A percentile compares a stretch with the other conserved stretches of the same genome.
Evolutionary conservation across 2,888 invertebrate species (phyloP).

Genomic region (Scaptomyza parva): DNA sequence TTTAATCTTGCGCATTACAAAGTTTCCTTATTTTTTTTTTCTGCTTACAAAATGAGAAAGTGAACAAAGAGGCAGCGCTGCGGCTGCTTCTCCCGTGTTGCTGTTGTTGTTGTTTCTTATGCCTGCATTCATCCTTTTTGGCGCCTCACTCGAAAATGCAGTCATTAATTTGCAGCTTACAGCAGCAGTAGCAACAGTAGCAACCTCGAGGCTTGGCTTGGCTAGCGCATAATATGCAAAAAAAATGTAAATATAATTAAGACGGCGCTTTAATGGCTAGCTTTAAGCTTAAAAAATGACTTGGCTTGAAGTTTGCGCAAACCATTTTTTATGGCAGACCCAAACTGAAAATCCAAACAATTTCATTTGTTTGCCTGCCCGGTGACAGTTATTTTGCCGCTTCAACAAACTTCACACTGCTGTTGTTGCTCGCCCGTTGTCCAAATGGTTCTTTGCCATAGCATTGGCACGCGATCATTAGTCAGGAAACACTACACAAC

Average conservation of each 20-base stretch:
- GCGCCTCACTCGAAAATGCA: constrained; percentile 65
- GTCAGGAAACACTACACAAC: constrained; percentile 49
- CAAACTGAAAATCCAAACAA: constrained; percentile 37
- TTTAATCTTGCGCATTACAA: constrained; percentile 75
- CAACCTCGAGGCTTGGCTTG: constrained; percentile 14
- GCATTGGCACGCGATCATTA: constrained; percentile 80
- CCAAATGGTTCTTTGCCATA: constrained; percentile 57
- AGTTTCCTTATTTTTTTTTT: constrained; percentile 37
- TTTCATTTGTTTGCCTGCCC: constrained; percentile 65
- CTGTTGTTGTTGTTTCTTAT: constrained; percentile 4
- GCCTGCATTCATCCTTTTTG: constrained; percentile 44
- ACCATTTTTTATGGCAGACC: constrained; percentile 44
- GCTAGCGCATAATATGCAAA: constrained; percentile 48
- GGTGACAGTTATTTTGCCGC: constrained; percentile 37
- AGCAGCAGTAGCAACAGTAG: constrained; percentile 14
- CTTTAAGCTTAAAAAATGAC: constrained; percentile 63
- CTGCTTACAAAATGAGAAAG: constrained; percentile 37
- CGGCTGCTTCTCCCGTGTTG: constrained; percentile 7
- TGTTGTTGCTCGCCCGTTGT: constrained; percentile 41
- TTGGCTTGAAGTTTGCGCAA: constrained; percentile 23
- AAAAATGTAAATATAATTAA: constrained; percentile 67
- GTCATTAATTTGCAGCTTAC: constrained; percentile 76
- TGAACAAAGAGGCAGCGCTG: constrained; percentile 43
- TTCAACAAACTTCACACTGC: constrained; percentile 16
- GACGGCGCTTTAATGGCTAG: constrained; percentile 47